Percentiles rank a stretch among this genome's conserved stretches.
These are phyloP conservation scores for Syrista parreyssii DNA, from an alignment of 2,888 invertebrate species.

Conservation along the genomic window DNA sequence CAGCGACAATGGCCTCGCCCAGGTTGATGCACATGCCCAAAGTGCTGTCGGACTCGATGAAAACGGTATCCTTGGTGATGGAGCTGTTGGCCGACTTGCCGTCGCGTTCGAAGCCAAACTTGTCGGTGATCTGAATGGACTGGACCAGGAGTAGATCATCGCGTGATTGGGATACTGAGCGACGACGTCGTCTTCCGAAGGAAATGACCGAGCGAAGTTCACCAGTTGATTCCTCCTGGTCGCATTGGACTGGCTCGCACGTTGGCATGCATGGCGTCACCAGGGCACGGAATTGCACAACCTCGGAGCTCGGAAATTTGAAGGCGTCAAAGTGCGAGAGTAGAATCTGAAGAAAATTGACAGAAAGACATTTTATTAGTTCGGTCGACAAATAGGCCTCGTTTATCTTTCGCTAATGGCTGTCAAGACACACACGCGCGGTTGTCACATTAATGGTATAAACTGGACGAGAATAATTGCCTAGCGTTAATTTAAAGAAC, in stretches of 20 bases:
- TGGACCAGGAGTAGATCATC: slow-evolving; percentile 90
- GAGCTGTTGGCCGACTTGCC: slow-evolving; percentile 49
- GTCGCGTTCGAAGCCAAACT: slow-evolving; percentile 85
- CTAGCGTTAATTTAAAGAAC: neutral
- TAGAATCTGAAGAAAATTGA: slow-evolving; percentile 73
- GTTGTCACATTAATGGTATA: neutral
- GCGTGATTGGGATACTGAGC: slow-evolving; percentile 72
- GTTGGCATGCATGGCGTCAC: slow-evolving; percentile 95
- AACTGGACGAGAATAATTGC: neutral
- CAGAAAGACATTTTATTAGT: neutral
- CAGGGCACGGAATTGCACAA: slow-evolving; percentile 94
- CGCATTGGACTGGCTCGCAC: slow-evolving; percentile 92
- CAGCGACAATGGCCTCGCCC: slow-evolving; percentile 85
- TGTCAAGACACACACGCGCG: neutral
- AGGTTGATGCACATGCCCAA: slow-evolving; percentile 78
- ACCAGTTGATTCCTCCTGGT: slow-evolving; percentile 84
- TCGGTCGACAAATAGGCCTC: neutral
- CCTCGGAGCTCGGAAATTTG: slow-evolving; percentile 95
- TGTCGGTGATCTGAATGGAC: slow-evolving; percentile 92
- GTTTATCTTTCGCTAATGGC: neutral
- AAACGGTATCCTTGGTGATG: slow-evolving; percentile 77
- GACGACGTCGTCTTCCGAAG: slow-evolving; percentile 83
- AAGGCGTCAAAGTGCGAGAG: slow-evolving; percentile 94
- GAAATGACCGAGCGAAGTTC: slow-evolving; percentile 85
- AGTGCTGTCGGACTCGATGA: slow-evolving; percentile 72